phyloP scores from a whole-genome alignment of 2,113 vertebrate species.

The Eptesicus fuscus region DNA sequence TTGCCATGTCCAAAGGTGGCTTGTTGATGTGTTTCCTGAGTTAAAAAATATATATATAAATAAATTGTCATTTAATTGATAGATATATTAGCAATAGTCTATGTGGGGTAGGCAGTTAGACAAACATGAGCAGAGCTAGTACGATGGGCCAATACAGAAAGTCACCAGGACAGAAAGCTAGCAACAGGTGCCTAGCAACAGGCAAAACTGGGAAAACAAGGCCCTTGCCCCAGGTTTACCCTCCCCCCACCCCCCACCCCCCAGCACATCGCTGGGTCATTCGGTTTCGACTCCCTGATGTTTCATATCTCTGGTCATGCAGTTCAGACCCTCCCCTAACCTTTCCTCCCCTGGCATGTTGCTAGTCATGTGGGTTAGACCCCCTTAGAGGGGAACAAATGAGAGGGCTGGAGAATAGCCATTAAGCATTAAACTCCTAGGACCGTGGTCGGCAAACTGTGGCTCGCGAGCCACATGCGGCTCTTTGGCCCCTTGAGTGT shows the following conservation, averaged over 20 bases:
- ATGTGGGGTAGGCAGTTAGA: neutral
- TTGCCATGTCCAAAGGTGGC: neutral
- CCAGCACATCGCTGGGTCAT: neutral
- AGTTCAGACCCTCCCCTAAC: neutral
- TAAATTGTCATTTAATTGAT: neutral
- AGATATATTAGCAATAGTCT: neutral
- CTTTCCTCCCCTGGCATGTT: neutral
- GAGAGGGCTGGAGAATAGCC: neutral
- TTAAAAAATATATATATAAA: neutral
- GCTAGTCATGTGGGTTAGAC: neutral
- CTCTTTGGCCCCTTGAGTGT: no score
- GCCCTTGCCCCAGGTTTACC: neutral
- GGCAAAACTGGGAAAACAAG: neutral
- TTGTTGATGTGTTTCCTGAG: neutral
- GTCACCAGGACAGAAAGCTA: neutral
- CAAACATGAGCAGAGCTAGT: neutral
- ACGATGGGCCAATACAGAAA: neutral
- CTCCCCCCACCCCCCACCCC: no score
- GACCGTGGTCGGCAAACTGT: no score
- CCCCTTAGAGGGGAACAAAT: neutral
- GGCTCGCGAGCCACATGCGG: no score
- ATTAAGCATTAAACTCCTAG: neutral
- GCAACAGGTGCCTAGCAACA: neutral
- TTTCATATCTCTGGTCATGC: neutral
- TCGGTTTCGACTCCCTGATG: neutral